These are phyloP conservation scores for Ivindomyrus marchei DNA, from an alignment of 2,113 vertebrate species.

Conservation along the genomic window DNA sequence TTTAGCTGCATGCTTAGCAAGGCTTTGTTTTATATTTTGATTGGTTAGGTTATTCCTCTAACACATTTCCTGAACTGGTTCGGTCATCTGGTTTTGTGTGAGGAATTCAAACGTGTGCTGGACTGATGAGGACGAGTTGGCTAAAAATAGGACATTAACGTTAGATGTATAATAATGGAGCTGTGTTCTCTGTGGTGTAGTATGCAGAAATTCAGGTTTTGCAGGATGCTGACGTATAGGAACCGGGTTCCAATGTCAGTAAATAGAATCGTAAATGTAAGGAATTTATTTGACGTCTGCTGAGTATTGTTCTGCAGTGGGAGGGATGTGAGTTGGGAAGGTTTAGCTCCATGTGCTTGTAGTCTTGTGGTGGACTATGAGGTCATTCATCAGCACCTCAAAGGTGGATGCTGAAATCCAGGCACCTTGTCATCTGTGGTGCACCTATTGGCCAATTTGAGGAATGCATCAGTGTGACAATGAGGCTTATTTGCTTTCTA, in stretches of 20 bases:
- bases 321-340: neutral
- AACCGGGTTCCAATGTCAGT: neutral
- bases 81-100: neutral
- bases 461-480: neutral
- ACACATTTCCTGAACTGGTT: neutral
- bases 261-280: neutral
- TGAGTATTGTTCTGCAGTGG: neutral
- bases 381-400: neutral
- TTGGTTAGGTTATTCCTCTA: neutral
- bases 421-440: neutral
- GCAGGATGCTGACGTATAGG: neutral
- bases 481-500: neutral
- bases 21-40: neutral
- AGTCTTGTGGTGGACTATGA: neutral
- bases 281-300: neutral
- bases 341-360: neutral
- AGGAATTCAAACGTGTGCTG: neutral
- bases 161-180: neutral
- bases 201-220: neutral
- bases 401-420: neutral
- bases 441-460: neutral
- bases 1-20: neutral
- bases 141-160: neutral
- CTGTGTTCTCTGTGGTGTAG: neutral
- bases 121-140: neutral